phyloP scores from a whole-genome alignment of 2,797 vertebrate species.

The Bradypodion pumilum region DNA sequence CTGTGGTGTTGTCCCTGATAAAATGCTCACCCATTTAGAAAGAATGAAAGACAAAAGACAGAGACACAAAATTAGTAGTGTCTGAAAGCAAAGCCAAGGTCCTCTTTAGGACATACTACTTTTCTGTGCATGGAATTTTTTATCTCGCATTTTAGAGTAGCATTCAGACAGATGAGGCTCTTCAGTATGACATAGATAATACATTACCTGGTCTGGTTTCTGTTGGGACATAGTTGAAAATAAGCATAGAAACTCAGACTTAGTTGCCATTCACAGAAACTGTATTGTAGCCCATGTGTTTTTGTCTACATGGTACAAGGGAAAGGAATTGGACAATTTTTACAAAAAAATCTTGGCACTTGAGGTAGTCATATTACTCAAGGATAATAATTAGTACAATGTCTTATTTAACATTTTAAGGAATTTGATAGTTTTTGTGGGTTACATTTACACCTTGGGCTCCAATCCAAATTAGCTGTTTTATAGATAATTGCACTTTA shows the following conservation, averaged over 20 bases:
- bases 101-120: no score
- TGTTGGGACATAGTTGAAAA: neutral
- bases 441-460: constrained; percentile 1
- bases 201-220: neutral
- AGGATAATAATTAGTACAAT: neutral
- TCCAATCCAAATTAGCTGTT: neutral
- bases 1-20: no score
- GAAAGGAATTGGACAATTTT: neutral
- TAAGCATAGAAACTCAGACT: neutral
- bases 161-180: neutral
- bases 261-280: neutral
- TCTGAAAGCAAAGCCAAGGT: no score
- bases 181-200: no score
- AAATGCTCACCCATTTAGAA: neutral
- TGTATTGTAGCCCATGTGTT: neutral
- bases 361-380: neutral
- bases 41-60: neutral
- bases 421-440: neutral
- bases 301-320: neutral
- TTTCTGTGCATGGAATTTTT: neutral
- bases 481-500: neutral
- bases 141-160: neutral
- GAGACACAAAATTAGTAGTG: neutral
- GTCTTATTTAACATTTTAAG: neutral
- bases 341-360: neutral